Evolutionary conservation across 2,888 invertebrate species (phyloP).

Genomic region (Gari tellinella): DNA sequence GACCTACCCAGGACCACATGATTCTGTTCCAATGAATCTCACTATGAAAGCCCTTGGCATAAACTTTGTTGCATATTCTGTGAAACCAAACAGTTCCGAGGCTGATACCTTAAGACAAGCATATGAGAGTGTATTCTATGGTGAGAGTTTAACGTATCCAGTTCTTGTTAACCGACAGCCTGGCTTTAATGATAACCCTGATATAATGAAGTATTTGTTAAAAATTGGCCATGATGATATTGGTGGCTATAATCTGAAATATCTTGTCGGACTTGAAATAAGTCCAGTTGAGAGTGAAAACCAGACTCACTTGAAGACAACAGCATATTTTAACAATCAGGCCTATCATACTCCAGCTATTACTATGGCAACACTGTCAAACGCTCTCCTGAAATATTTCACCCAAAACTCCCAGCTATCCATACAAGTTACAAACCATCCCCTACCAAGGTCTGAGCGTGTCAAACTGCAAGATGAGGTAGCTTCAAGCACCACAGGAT

Average conservation of each 20-base stretch:
- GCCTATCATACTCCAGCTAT: conserved; percentile 91
- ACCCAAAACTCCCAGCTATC: conserved; percentile 60
- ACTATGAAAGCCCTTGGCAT: conserved; percentile 83
- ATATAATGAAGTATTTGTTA: conserved; percentile 67
- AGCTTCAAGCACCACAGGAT: conserved; percentile 83
- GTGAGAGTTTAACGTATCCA: conserved; percentile 26
- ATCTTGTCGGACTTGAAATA: conserved; percentile 81
- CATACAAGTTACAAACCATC: conserved; percentile 76
- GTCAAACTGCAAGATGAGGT: conserved; percentile 68
- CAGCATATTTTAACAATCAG: conserved; percentile 92
- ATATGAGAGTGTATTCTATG: conserved; percentile 64
- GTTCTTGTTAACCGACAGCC: conserved; percentile 57
- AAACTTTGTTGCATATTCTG: conserved; percentile 64
- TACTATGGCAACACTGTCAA: conserved; percentile 86
- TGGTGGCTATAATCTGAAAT: conserved; percentile 82
- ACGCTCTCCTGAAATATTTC: conserved; percentile 69
- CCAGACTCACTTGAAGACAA: conserved; percentile 82
- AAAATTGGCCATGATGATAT: conserved; percentile 77
- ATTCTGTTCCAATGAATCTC: conserved; percentile 87
- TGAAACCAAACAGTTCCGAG: conserved; percentile 17
- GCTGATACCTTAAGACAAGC: conserved; percentile 37
- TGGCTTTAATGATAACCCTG: conserved; percentile 56
- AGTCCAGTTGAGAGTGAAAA: conserved; percentile 22
- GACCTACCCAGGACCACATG: conserved; percentile 84
- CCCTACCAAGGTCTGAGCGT: conserved; percentile 74